phyloP scores from a whole-genome alignment of 2,797 vertebrate species.

The Xenops minutus region DNA sequence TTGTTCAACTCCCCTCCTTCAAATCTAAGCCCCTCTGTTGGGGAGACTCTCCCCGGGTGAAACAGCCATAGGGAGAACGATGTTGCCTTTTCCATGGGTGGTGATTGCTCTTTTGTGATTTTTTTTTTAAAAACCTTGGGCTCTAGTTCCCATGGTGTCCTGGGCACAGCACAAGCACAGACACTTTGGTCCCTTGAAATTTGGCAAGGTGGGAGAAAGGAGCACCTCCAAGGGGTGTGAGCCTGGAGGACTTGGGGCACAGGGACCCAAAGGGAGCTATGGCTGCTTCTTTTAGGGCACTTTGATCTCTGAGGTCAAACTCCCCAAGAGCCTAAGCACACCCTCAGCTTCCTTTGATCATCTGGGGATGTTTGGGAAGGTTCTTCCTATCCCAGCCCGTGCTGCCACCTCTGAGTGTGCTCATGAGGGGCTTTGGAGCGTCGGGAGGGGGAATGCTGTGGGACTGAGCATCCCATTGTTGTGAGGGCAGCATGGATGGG shows the following conservation, averaged over 20 bases:
- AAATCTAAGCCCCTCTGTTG: neutral
- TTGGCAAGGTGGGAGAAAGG: neutral
- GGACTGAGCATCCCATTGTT: neutral
- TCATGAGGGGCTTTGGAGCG: neutral
- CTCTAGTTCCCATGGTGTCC: neutral
- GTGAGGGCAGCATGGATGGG: accelerated
- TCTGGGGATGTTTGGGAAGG: neutral
- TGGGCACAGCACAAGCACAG: constrained; percentile 18
- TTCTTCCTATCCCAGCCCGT: neutral
- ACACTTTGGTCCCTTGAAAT: neutral
- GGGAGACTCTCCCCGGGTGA: neutral
- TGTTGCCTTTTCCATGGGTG: neutral
- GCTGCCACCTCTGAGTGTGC: neutral
- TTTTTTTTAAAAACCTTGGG: neutral
- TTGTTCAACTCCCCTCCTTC: neutral
- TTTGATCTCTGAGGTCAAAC: neutral
- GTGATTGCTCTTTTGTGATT: neutral
- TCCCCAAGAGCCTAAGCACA: neutral
- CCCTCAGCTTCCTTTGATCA: neutral
- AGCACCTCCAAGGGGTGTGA: neutral
- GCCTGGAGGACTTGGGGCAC: neutral
- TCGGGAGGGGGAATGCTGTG: neutral
- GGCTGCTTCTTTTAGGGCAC: neutral
- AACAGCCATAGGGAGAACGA: accelerated
- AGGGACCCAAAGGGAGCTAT: neutral